Base-by-base conservation (phyloP, 2,797 vertebrate species). In the Enteromius trimaculatus region DNA sequence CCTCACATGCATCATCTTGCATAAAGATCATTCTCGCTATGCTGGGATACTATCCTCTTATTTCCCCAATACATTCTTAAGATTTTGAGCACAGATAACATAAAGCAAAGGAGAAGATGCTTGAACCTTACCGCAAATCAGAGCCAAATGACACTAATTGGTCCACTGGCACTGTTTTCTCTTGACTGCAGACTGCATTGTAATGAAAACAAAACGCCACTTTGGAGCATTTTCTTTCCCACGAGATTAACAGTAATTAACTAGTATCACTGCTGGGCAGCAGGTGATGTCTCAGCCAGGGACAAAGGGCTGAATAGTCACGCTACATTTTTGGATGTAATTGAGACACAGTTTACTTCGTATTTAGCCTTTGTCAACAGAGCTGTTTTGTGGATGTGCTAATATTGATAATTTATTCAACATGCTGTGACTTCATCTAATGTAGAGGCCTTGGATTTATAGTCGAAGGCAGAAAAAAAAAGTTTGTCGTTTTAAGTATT, bases 201-300 rank as follows among this genome's bases (percentile, higher is more conserved):
- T 87, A 81, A 79, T 84, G 55, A 85, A 88, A 88, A 87, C 82
- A 72, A 80, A 84, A 86, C 79, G 88, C 88, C 89, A 80, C 90
- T 86, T 87, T 91, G 89, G 84, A 89, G 84, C 82, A 88, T 85
- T 87, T 87, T 83, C 84, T 88, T 85, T 77, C 62, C 49, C 17
- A 17, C n/a, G 87, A 89, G 87, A 92, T 91, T 88, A 90, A 60
- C 69, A 89, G 88, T 89, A 89, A 87, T 79, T 88, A 88, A 89
- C 87, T 77, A 80, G 77, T 87, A 79, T 83, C 77, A 79, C 71
- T 53, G 74, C 78, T 74, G 74, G 81, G 84, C 78, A 55, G 87
- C 87, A 83, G 85, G 88, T 89, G 88, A 89, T 88, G 84, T 82
- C 64, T 80, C 71, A 75, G 76, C n/a, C 58, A 44, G 58, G 55